Conservation (phyloP, 2,113 vertebrate genomes). For the Salvelinus sp. region DNA sequence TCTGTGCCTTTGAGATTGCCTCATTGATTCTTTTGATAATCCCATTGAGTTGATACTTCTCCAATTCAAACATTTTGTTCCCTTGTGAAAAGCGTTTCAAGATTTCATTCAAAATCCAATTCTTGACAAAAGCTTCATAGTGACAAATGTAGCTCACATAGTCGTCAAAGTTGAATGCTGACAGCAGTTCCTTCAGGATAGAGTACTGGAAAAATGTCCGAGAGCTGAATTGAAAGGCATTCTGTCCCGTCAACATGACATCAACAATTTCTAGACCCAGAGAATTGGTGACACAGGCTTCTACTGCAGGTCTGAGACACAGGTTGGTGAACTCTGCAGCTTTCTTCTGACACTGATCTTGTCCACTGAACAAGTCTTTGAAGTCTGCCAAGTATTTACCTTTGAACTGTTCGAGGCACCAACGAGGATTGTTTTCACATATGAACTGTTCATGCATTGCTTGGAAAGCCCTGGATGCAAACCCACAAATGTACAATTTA, state of each 20-base stretch:
- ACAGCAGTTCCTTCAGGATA: constrained; percentile 49
- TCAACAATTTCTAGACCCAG: constrained; percentile 56
- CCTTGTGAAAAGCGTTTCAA: constrained; percentile 14
- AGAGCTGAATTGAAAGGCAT: constrained; percentile 42
- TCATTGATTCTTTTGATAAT: constrained; percentile 30
- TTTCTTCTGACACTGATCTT: constrained; percentile 66
- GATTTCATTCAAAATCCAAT: constrained; percentile 38
- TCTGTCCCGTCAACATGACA: constrained; percentile 41
- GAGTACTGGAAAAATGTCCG: constrained; percentile 46
- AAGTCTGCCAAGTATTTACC: constrained; percentile 36
- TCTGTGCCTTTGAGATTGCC: constrained; percentile 36
- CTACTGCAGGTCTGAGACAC: constrained; percentile 55
- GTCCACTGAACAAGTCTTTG: constrained; percentile 55
- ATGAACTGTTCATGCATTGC: constrained; percentile 54
- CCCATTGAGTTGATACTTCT: constrained; percentile 23
- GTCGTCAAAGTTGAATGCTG: not conserved
- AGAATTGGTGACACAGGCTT: constrained; percentile 32
- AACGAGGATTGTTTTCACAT: constrained; percentile 45
- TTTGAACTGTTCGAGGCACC: constrained; percentile 39
- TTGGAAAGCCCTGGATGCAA: constrained; percentile 45
- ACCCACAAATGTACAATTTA: constrained; percentile 63
- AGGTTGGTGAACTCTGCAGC: constrained; percentile 55
- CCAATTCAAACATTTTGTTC: constrained; percentile 5
- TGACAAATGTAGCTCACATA: not conserved
- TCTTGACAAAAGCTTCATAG: constrained; percentile 43